phyloP scores from a whole-genome alignment of 2,113 vertebrate species.

The Typhlomys cinereus region DNA sequence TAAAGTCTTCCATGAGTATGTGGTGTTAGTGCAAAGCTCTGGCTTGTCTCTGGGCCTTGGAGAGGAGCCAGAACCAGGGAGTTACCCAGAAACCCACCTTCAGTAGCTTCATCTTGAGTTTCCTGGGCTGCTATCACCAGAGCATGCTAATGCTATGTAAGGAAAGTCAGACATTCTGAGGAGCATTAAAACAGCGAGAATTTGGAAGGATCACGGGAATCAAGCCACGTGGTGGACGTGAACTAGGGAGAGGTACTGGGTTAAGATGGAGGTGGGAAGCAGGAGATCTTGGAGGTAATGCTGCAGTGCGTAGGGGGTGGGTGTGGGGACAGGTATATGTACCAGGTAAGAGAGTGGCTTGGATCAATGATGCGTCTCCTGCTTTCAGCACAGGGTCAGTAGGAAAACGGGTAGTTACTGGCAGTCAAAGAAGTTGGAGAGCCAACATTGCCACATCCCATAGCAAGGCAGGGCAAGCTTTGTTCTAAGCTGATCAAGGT shows the following conservation, averaged over 20 bases:
- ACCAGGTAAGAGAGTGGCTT: not conserved
- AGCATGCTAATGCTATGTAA: not conserved
- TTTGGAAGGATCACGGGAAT: not conserved
- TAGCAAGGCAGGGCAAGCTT: not conserved
- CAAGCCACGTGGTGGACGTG: too few relatives aligned
- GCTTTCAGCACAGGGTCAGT: not conserved
- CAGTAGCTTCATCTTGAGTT: not conserved
- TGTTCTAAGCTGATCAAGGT: fast-evolving
- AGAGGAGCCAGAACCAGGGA: not conserved
- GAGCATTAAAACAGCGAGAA: not conserved
- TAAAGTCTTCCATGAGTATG: not conserved
- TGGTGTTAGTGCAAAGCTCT: not conserved
- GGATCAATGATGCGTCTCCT: not conserved
- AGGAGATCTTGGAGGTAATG: not conserved
- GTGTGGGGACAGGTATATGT: too few relatives aligned
- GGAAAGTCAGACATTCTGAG: not conserved
- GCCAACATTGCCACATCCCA: not conserved
- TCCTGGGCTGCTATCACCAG: not conserved
- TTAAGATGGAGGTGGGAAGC: not conserved
- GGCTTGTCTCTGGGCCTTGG: not conserved
- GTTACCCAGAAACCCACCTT: not conserved
- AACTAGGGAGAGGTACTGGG: too few relatives aligned
- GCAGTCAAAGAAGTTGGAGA: not conserved
- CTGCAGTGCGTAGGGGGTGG: not conserved
- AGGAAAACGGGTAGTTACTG: not conserved